Percentiles rank a stretch among this genome's conserved stretches.
phyloP scores from a whole-genome alignment of 2,797 vertebrate genomes.

The Acanthopagrus latus region DNA sequence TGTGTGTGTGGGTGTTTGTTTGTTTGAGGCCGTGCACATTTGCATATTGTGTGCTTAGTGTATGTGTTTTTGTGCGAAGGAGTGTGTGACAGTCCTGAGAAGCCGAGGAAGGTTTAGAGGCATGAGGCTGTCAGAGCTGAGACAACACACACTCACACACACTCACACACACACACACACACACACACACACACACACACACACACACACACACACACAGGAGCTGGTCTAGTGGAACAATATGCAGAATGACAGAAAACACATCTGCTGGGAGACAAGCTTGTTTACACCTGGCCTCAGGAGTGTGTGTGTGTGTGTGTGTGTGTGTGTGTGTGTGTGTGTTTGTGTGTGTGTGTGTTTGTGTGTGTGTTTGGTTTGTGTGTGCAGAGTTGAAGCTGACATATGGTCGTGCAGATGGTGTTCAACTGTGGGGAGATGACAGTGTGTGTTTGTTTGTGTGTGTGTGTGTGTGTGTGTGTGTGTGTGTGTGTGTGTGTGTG shows the following conservation, averaged over 20 bases:
- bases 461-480: slow-evolving; percentile 1
- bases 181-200: slow-evolving; percentile 15
- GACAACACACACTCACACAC: slow-evolving; percentile 7
- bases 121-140: slow-evolving; percentile 31
- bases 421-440: slow-evolving; percentile 31
- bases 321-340: neutral
- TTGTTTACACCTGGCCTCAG: slow-evolving; percentile 70
- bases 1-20: neutral
- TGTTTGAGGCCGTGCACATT: neutral
- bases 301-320: slow-evolving; percentile 27
- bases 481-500: slow-evolving; percentile 17
- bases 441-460: slow-evolving; percentile 11
- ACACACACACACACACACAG: neutral
- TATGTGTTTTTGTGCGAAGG: slow-evolving; percentile 1
- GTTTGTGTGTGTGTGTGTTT: no score
- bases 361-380: neutral
- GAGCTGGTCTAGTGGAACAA: slow-evolving; percentile 44
- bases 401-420: slow-evolving; percentile 67
- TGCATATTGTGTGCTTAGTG: neutral
- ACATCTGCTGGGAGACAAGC: slow-evolving; percentile 66
- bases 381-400: slow-evolving; percentile 41
- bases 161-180: slow-evolving; percentile 1
- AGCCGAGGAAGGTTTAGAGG: slow-evolving; percentile 29
- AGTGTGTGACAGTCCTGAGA: slow-evolving; percentile 26
- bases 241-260: slow-evolving; percentile 71